Conservation (phyloP, 1,140 invertebrate species). For the Lerema accius region DNA sequence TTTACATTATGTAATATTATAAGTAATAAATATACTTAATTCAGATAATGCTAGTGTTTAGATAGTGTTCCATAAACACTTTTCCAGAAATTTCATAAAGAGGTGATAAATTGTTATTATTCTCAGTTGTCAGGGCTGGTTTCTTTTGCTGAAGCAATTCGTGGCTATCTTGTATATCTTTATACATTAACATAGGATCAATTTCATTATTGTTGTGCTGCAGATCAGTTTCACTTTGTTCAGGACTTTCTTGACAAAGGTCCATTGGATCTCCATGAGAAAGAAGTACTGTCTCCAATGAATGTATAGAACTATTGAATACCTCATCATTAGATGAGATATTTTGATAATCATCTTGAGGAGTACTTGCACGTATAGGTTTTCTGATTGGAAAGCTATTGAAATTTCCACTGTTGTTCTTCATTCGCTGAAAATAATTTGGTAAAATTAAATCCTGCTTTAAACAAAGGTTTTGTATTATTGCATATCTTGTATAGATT, state of each 20-base stretch:
- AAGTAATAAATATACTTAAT: not conserved
- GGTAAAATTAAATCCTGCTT: too few species aligned
- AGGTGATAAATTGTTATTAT: not conserved
- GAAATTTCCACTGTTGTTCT: conserved; percentile 14
- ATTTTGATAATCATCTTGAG: not conserved
- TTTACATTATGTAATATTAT: too few species aligned
- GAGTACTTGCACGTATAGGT: not conserved
- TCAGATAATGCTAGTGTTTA: conserved; percentile 5
- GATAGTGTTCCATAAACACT: conserved; percentile 10
- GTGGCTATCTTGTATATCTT: not conserved
- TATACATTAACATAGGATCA: not conserved
- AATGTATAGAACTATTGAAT: conserved; percentile 30
- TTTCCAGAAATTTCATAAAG: conserved; percentile 7
- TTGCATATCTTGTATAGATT: too few species aligned
- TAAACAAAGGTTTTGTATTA: too few species aligned
- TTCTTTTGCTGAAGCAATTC: not conserved
- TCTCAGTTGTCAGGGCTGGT: not conserved
- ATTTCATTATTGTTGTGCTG: conserved; percentile 11
- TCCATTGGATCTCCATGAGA: not conserved
- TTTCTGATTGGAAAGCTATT: not conserved
- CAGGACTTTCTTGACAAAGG: not conserved
- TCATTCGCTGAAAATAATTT: conserved; percentile 34
- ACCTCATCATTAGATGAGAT: conserved; percentile 5
- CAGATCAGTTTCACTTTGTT: not conserved
- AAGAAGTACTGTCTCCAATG: conserved; percentile 35